Evolutionary conservation across 2,113 vertebrate genomes (phyloP).

Genomic region (Narcine bancroftii): DNA sequence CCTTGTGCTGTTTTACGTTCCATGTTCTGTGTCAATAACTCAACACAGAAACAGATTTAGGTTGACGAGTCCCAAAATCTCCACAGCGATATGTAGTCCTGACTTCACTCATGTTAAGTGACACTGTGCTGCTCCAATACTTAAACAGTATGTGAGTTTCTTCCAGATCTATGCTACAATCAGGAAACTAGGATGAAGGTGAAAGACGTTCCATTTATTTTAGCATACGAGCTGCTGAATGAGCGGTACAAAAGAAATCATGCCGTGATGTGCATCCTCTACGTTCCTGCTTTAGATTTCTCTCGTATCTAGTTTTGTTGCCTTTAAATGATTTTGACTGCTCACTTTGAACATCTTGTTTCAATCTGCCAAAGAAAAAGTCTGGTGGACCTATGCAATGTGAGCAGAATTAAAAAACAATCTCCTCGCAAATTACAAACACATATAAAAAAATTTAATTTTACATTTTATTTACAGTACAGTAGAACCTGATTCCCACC

Average conservation of each 20-base stretch:
- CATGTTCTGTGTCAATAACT: no score
- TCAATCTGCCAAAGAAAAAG: neutral
- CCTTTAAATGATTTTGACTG: neutral
- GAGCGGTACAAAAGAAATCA: neutral
- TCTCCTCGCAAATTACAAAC: neutral
- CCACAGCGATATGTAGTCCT: no score
- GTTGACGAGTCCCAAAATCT: no score
- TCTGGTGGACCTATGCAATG: neutral
- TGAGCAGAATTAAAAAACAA: neutral
- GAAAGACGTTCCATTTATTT: neutral
- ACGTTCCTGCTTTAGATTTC: neutral
- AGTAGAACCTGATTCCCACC: no score
- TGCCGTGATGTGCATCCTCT: neutral
- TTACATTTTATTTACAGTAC: no score
- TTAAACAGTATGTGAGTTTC: neutral
- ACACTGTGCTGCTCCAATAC: neutral
- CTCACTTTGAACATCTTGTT: neutral
- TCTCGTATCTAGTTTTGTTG: neutral
- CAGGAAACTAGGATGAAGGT: neutral
- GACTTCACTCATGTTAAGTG: neutral
- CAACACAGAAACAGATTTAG: no score
- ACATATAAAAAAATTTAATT: no score
- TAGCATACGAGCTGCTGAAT: neutral
- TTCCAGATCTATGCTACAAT: neutral
- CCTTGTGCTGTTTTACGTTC: no score